Conservation (phyloP, 2,888 invertebrate genomes). For the Heteropelma amictum region DNA sequence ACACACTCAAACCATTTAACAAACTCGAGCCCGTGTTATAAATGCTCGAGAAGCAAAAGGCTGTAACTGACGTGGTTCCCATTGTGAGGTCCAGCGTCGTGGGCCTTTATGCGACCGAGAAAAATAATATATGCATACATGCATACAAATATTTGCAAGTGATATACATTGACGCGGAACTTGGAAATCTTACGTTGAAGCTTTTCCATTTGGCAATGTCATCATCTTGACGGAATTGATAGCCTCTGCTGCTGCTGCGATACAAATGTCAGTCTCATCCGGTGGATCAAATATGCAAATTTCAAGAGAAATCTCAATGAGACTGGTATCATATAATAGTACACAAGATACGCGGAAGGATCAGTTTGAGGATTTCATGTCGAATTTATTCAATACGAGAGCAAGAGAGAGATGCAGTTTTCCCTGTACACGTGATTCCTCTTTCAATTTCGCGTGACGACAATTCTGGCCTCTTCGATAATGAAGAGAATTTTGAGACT, state of each 20-base stretch:
- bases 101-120: neutral
- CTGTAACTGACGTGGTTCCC: neutral
- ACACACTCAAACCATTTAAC: neutral
- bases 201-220: neutral
- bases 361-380: too few species aligned
- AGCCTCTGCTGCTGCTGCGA: neutral
- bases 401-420: neutral
- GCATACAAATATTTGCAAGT: neutral
- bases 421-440: constrained; percentile 28
- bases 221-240: constrained; percentile 7
- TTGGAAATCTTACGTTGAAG: too few species aligned
- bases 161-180: neutral
- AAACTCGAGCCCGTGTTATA: neutral
- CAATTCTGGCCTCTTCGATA: constrained; percentile 53
- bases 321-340: too few species aligned
- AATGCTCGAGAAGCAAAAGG: neutral
- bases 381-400: constrained; percentile 42
- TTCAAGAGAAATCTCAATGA: neutral
- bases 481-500: constrained; percentile 44
- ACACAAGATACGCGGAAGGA: constrained; percentile 11
- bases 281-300: neutral
- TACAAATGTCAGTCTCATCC: constrained; percentile 2
- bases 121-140: neutral
- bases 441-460: constrained; percentile 43
- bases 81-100: neutral